Conservation (phyloP, 2,113 vertebrate genomes). For the Ariopsis seemanni region DNA sequence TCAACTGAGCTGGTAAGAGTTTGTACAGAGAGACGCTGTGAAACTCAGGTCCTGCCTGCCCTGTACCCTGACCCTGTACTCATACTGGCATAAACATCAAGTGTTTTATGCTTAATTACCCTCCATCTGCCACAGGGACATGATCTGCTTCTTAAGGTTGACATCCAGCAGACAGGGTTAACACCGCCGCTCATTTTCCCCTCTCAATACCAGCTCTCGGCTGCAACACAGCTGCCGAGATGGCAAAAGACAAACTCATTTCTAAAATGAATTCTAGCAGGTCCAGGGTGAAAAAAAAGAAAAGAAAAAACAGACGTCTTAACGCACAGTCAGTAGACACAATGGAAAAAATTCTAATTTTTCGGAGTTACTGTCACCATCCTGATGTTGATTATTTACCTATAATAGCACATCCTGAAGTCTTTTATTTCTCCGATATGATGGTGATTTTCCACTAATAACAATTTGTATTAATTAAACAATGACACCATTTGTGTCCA, state of each 20-base stretch:
- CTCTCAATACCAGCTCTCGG: background rate
- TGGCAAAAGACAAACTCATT: background rate
- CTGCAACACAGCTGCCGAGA: background rate
- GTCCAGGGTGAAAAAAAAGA: background rate
- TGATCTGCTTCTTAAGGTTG: conserved; percentile 47
- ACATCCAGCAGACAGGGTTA: background rate
- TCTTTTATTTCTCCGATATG: background rate
- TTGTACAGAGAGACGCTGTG: background rate
- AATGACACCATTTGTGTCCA: background rate
- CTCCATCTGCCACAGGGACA: conserved; percentile 59
- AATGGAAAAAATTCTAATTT: background rate
- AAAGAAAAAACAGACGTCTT: background rate
- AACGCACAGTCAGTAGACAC: background rate
- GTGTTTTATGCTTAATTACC: conserved; percentile 53
- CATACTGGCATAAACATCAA: conserved; percentile 46
- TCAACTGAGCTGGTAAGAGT: background rate
- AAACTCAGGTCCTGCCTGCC: conserved; percentile 17
- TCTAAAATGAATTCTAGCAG: background rate
- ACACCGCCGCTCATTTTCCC: background rate
- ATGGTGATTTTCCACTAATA: background rate
- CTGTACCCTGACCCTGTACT: conserved; percentile 20
- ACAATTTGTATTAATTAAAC: background rate
- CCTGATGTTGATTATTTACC: background rate
- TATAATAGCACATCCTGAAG: background rate
- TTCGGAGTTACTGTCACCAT: background rate